Base-by-base conservation (phyloP, 2,113 vertebrate genomes). In the Natator depressus region DNA sequence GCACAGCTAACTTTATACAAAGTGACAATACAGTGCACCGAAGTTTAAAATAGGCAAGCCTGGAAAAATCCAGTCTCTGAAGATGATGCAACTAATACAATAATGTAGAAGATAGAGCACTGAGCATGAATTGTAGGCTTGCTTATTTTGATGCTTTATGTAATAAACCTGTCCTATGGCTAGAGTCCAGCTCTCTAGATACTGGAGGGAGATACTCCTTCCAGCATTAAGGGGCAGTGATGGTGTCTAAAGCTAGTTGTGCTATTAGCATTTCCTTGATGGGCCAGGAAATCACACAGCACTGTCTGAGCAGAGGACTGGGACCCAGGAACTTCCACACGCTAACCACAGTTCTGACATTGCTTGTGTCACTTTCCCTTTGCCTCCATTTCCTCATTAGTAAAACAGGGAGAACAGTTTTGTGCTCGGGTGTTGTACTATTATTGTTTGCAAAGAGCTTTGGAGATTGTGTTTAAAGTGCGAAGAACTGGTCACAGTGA, bases 1-100 rank as follows among this genome's bases (percentile, higher is more conserved):
- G 90, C 51, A n/a, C 0, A 78, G 24, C 75, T 47, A 11, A 14
- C 11, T 14, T 22, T 27, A 0, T 38, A 8, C 89, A 87, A 25
- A 35, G 53, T 75, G 82, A 53, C 84, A 62, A 83, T 42, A n/a
- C 1, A 91, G 79, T 89, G 54, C 90, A 62, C 80, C 12, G 75
- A 2, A 57, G 65, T 84, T 93, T 17, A 82, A 85, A 91, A 84
- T 4, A 92, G 80, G 83, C 95, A 94, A 54, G 35, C 0, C 0
- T 82, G 79, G 85, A 96, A 88, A 89, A 92, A 80, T 83, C 62
- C 57, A 84, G 35, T 38, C 83, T 88, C 80, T 94, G 91, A 93
- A 55, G 25, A 8, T 2, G 31, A 25, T 62, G 62, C 87, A 85
- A 50, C 19, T 94, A 69, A 72, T 62, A n/a, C 25, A 92, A 14